Conservation (phyloP, 2,113 vertebrate genomes). For the Petroica traversi region DNA sequence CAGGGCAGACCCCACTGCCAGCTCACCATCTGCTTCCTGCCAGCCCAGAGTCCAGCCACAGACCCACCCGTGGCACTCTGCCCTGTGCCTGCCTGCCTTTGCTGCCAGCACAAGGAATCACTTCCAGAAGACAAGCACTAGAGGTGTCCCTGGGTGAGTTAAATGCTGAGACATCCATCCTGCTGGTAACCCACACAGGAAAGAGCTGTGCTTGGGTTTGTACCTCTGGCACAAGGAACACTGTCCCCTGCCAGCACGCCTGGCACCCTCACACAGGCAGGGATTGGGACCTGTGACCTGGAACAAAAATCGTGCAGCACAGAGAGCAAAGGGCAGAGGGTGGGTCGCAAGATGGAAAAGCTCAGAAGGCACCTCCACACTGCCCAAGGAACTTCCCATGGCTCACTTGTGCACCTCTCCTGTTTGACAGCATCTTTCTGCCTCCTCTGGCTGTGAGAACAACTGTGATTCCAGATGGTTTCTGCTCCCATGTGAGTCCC, state of each 20-base stretch:
- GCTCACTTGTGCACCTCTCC: not conserved
- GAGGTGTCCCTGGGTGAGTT: not conserved
- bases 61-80: accelerated
- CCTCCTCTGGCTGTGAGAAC: not conserved
- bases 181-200: not conserved
- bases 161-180: not conserved
- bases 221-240: accelerated
- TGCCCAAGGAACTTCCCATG: not conserved
- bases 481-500: not conserved
- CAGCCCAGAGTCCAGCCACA: not conserved
- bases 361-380: not conserved
- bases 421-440: not conserved
- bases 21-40: not conserved
- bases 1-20: not conserved
- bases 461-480: conserved; percentile 24
- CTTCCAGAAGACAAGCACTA: not conserved
- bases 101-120: not conserved
- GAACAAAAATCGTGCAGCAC: not conserved
- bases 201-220: not conserved
- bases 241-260: accelerated
- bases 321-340: not conserved
- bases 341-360: not conserved
- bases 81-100: not conserved
- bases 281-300: accelerated
- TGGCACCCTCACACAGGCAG: not conserved